Evolutionary conservation across 2,797 vertebrate genomes (phyloP).

Genomic region (Emys orbicularis): DNA sequence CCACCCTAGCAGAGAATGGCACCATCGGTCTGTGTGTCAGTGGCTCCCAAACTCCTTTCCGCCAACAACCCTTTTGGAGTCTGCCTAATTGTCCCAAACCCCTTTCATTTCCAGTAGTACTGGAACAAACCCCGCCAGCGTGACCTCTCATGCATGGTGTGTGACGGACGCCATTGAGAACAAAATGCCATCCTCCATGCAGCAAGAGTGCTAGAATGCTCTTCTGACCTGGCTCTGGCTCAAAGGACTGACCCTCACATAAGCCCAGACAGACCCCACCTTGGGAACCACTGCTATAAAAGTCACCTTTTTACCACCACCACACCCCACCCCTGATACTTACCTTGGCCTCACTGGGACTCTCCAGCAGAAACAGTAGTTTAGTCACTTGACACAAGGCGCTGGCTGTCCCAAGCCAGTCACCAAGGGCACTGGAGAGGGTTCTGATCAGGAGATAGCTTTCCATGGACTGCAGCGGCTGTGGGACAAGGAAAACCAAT

Average conservation of each 20-base stretch:
- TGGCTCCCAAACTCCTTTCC: not conserved
- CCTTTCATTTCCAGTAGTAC: not conserved
- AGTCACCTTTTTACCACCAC: rapidly evolving
- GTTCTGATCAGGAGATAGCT: constrained; percentile 82
- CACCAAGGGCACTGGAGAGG: constrained; percentile 79
- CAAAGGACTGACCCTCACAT: not conserved
- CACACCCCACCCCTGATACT: not conserved
- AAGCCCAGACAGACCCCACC: not conserved
- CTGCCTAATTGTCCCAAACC: not conserved
- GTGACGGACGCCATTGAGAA: not conserved
- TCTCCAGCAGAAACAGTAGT: constrained; percentile 87
- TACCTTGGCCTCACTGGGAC: constrained; percentile 87
- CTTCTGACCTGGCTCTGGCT: not conserved
- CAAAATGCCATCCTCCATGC: not conserved
- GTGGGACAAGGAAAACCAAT: not conserved
- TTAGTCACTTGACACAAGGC: constrained; percentile 86
- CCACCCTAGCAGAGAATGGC: not conserved
- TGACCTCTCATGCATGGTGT: not conserved
- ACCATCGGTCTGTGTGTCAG: not conserved
- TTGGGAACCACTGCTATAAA: not conserved
- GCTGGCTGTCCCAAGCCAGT: constrained; percentile 74
- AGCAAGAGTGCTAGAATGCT: not conserved
- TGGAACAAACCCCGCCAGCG: not conserved
- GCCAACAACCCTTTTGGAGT: not conserved
- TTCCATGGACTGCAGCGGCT: constrained; percentile 90